Conservation (phyloP, 2,797 vertebrate genomes). For the Argya squamiceps region DNA sequence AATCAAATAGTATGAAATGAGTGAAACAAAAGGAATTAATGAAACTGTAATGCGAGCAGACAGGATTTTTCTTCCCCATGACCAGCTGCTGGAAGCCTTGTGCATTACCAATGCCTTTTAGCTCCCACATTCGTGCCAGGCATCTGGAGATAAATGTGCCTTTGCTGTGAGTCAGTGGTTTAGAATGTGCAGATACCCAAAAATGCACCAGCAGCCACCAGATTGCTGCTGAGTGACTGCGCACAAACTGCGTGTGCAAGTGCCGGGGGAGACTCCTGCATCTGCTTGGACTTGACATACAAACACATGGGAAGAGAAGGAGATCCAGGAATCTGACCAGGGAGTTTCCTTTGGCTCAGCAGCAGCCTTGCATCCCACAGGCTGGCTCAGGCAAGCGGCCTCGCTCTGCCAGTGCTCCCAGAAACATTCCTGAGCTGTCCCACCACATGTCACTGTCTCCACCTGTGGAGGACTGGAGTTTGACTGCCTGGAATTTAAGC, state of each 20-base stretch:
- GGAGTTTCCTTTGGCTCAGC: not conserved
- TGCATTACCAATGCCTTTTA: not conserved
- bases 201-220: not conserved
- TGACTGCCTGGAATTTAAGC: not conserved
- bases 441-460: not conserved
- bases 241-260: not conserved
- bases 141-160: slow-evolving; percentile 19
- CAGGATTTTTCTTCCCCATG: not conserved
- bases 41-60: not conserved
- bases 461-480: not conserved
- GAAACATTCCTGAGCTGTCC: not conserved
- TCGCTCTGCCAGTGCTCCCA: not conserved
- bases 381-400: not conserved
- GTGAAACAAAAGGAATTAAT: not conserved
- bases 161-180: slow-evolving; percentile 24
- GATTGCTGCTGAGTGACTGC: not conserved
- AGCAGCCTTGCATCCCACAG: not conserved
- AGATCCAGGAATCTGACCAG: not conserved
- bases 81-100: not conserved
- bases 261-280: not conserved
- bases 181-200: slow-evolving; percentile 1
- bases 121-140: not conserved
- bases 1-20: not conserved
- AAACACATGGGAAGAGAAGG: not conserved
- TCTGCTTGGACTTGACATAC: not conserved